phyloP scores from a whole-genome alignment of 2,113 vertebrate species.

The Craseonycteris thonglongyai region DNA sequence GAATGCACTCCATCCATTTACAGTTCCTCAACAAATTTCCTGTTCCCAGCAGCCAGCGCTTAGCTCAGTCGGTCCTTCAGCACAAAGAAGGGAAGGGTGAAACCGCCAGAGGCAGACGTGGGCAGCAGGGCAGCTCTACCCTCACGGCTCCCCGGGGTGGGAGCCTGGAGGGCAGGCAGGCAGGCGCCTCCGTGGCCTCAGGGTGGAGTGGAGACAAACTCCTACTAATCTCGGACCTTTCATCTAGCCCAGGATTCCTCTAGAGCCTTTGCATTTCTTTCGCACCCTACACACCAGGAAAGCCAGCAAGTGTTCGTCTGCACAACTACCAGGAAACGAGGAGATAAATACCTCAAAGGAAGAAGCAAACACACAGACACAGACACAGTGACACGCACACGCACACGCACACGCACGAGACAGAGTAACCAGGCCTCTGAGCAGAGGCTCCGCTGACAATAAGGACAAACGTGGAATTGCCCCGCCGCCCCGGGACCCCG shows the following conservation, averaged over 20 bases:
- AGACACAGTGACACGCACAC: neutral
- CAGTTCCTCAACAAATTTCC: constrained; percentile 33
- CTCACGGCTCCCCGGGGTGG: neutral
- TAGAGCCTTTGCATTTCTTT: neutral
- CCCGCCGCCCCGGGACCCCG: constrained; percentile 3
- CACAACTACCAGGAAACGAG: neutral
- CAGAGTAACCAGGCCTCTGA: constrained; percentile 1
- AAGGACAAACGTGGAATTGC: constrained; percentile 26
- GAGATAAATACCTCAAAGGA: neutral
- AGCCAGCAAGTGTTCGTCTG: neutral
- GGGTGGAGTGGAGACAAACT: constrained; percentile 33
- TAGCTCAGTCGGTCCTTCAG: neutral
- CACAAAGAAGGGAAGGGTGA: neutral
- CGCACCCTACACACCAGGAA: neutral
- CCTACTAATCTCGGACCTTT: constrained; percentile 36
- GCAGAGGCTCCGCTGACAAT: neutral
- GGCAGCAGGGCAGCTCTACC: neutral
- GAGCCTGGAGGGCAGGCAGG: neutral
- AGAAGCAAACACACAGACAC: neutral
- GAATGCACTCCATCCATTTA: constrained; percentile 24
- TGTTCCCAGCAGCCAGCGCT: neutral
- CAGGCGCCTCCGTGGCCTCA: constrained; percentile 4
- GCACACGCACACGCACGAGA: neutral
- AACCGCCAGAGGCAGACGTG: neutral
- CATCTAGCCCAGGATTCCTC: constrained; percentile 23